Conservation (phyloP, 2,113 vertebrate genomes). For the Helogale parvula region DNA sequence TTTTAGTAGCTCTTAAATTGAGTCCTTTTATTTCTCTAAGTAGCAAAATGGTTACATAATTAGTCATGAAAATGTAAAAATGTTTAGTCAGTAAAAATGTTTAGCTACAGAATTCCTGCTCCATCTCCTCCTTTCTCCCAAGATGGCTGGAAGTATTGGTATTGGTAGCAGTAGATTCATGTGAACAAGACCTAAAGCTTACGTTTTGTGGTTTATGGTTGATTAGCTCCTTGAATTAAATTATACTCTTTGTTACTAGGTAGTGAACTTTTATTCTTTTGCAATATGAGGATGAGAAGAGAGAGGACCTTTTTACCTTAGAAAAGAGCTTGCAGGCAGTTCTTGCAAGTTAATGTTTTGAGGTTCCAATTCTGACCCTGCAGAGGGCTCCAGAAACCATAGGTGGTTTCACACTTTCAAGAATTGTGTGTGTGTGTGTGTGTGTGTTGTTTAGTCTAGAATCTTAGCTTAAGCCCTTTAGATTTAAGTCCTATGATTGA, state of each 20-base stretch:
- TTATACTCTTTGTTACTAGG: constrained; percentile 79
- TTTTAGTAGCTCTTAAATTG: constrained; percentile 49
- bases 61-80: constrained; percentile 29
- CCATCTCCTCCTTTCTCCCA: neutral
- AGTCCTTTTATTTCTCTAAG: constrained; percentile 23
- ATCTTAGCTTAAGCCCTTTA: constrained; percentile 76
- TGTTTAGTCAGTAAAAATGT: constrained; percentile 14
- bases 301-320: constrained; percentile 75
- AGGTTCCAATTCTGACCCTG: constrained; percentile 29
- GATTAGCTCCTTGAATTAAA: constrained; percentile 79
- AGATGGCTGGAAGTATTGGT: neutral
- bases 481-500: constrained; percentile 77
- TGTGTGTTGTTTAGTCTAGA: constrained; percentile 78
- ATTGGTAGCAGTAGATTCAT: constrained; percentile 80
- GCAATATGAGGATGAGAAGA: constrained; percentile 60
- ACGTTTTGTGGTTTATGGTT: constrained; percentile 63
- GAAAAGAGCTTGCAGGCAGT: constrained; percentile 63
- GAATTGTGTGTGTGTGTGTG: constrained; percentile 66
- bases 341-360: constrained; percentile 75
- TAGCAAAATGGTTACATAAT: constrained; percentile 58
- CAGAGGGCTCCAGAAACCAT: constrained; percentile 66
- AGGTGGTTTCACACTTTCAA: constrained; percentile 62
- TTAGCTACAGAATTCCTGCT: constrained; percentile 62
- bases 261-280: constrained; percentile 73
- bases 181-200: constrained; percentile 80